Evolutionary conservation across 2,113 vertebrate species (phyloP).

Genomic region (Abramis brama): DNA sequence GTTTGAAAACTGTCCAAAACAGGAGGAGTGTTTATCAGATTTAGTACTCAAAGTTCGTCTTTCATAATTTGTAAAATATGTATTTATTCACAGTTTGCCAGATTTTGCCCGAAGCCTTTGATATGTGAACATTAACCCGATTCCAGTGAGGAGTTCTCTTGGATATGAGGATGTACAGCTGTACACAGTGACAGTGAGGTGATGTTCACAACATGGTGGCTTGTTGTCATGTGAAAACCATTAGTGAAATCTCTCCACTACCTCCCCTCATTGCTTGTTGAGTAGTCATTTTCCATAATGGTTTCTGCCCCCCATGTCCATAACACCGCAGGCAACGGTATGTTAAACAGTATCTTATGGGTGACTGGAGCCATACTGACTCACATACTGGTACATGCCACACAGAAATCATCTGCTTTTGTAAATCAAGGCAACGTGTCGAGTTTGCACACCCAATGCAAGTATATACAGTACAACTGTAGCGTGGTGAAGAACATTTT

Average conservation of each 20-base stretch:
- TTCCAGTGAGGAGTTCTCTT: conserved; percentile 53
- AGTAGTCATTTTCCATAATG: conserved; percentile 60
- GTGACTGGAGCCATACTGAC: conserved; percentile 26
- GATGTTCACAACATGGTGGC: conserved; percentile 56
- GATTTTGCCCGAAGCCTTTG: conserved; percentile 55
- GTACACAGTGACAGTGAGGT: conserved; percentile 49
- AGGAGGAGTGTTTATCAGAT: background rate
- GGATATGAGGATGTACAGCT: conserved; percentile 10
- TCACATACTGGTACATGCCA: conserved; percentile 21
- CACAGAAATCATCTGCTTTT: background rate
- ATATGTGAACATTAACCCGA: conserved; percentile 66
- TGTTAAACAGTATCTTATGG: conserved; percentile 27
- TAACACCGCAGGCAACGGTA: conserved; percentile 52
- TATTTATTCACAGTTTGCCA: conserved; percentile 68
- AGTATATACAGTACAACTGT: background rate
- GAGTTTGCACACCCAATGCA: background rate
- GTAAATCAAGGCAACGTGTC: background rate
- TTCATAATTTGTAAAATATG: conserved; percentile 35
- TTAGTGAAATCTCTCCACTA: conserved; percentile 53
- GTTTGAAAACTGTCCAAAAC: background rate
- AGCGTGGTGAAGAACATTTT: background rate
- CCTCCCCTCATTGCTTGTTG: conserved; percentile 58
- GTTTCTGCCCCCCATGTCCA: conserved; percentile 51
- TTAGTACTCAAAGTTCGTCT: background rate
- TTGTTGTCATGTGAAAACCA: conserved; percentile 54